Conservation (phyloP, 2,888 invertebrate species). For the Synanthedon andrenaeformis region DNA sequence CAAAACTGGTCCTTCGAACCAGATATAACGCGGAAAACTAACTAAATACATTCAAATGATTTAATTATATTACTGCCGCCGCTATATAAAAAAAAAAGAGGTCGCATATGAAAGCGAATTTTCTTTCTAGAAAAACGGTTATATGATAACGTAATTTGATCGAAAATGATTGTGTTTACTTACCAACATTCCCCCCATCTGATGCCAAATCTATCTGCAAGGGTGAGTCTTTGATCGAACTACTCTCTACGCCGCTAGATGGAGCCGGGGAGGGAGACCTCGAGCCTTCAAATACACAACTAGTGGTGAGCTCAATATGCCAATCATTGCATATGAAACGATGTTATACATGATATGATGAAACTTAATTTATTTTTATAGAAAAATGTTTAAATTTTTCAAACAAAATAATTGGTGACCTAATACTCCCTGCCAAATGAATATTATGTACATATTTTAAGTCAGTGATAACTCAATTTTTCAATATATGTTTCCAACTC, state of each 20-base stretch:
- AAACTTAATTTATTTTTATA: not conserved
- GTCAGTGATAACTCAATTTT: too few species aligned
- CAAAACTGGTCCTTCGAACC: too few species aligned
- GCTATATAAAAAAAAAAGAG: too few species aligned
- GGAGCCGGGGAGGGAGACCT: constrained; percentile 90
- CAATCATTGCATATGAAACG: constrained; percentile 1
- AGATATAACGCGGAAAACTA: too few species aligned
- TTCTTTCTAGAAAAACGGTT: too few species aligned
- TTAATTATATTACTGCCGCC: too few species aligned
- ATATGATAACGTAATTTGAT: too few species aligned
- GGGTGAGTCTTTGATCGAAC: constrained; percentile 80
- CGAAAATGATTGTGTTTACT: constrained; percentile 13
- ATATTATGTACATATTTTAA: too few species aligned
- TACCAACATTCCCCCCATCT: constrained; percentile 69
- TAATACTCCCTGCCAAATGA: too few species aligned
- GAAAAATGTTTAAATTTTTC: not conserved
- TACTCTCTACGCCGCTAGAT: constrained; percentile 88
- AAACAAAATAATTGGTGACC: not conserved
- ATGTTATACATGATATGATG: not conserved
- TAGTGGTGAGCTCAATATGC: not conserved
- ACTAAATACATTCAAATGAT: too few species aligned
- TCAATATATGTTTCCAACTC: too few species aligned
- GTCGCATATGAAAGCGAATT: too few species aligned
- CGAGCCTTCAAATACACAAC: constrained; percentile 58
- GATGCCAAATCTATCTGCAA: constrained; percentile 85